These are phyloP conservation scores for Pipistrellus kuhlii DNA, from an alignment of 2,797 vertebrate genomes.

Conservation along the genomic window DNA sequence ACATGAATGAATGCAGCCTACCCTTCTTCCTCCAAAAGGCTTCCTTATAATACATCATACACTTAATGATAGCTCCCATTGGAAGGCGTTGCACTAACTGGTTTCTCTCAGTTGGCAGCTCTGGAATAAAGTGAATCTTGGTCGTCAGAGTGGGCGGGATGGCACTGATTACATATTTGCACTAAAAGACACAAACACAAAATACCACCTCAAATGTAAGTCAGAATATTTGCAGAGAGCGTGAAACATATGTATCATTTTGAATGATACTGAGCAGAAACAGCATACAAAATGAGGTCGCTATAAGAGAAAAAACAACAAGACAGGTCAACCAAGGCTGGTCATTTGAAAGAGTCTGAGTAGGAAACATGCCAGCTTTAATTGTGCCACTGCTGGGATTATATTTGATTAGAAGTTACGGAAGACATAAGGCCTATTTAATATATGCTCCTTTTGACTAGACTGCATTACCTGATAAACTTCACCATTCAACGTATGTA, in stretches of 20 bases:
- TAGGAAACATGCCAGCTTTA: conserved; percentile 55
- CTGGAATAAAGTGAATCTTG: conserved; percentile 90
- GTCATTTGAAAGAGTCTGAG: conserved; percentile 67
- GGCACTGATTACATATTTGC: conserved; percentile 88
- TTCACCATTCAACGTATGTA: conserved; percentile 89
- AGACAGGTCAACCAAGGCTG: conserved; percentile 56
- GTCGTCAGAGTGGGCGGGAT: conserved; percentile 88
- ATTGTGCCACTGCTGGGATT: conserved; percentile 73
- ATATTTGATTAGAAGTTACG: conserved; percentile 77
- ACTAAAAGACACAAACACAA: conserved; percentile 83
- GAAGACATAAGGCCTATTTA: conserved; percentile 73
- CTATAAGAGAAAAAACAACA: conserved; percentile 34
- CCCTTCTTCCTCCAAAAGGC: conserved; percentile 90
- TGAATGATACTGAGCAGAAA: background rate
- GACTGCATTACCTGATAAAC: conserved; percentile 88
- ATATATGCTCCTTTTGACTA: conserved; percentile 70
- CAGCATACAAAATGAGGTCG: conserved; percentile 50
- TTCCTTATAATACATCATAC: conserved; percentile 91
- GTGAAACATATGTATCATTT: conserved; percentile 53
- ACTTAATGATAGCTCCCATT: conserved; percentile 91
- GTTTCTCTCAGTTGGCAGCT: conserved; percentile 89
- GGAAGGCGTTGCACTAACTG: conserved; percentile 91
- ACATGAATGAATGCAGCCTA: conserved; percentile 77
- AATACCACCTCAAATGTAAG: conserved; percentile 53
- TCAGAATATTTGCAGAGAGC: background rate